Evolutionary conservation across 2,888 invertebrate genomes (phyloP).

Genomic region (Plagodis dolabraria): DNA sequence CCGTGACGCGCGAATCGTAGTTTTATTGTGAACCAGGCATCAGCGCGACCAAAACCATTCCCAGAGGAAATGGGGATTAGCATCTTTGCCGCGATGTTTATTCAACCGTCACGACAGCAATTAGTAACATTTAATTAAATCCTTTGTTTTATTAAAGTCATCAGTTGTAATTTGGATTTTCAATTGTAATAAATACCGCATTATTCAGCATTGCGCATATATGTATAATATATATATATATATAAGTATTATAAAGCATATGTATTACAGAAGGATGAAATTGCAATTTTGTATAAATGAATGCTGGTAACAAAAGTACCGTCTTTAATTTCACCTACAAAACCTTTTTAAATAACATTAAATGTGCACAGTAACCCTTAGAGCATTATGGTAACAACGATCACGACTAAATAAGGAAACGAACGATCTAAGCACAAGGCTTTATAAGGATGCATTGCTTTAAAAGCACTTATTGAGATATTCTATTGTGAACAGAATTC

Average conservation of each 20-base stretch:
- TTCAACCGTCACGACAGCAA: slow-evolving; percentile 51
- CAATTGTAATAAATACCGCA: no score
- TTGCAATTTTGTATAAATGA: no score
- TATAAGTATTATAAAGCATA: no score
- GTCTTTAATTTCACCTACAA: neutral
- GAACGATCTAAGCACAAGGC: slow-evolving; percentile 21
- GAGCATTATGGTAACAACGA: neutral
- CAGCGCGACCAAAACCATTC: slow-evolving; percentile 42
- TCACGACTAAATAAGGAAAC: slow-evolving; percentile 17
- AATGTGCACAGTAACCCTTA: neutral
- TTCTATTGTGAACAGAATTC: slow-evolving; percentile 39
- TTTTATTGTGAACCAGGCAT: slow-evolving; percentile 40
- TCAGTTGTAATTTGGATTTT: no score
- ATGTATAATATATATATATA: no score
- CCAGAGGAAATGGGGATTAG: slow-evolving; percentile 48
- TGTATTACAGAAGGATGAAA: no score
- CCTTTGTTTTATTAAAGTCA: no score
- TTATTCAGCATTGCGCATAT: no score
- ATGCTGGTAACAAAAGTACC: neutral
- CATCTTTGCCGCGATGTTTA: slow-evolving; percentile 46
- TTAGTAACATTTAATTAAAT: slow-evolving; percentile 58
- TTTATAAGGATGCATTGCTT: slow-evolving; percentile 41
- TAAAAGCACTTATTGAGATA: slow-evolving; percentile 41
- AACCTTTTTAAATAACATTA: slow-evolving; percentile 2
- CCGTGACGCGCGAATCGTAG: slow-evolving; percentile 42